phyloP scores from a whole-genome alignment of 2,888 invertebrate species.

The Dione vanillae region DNA sequence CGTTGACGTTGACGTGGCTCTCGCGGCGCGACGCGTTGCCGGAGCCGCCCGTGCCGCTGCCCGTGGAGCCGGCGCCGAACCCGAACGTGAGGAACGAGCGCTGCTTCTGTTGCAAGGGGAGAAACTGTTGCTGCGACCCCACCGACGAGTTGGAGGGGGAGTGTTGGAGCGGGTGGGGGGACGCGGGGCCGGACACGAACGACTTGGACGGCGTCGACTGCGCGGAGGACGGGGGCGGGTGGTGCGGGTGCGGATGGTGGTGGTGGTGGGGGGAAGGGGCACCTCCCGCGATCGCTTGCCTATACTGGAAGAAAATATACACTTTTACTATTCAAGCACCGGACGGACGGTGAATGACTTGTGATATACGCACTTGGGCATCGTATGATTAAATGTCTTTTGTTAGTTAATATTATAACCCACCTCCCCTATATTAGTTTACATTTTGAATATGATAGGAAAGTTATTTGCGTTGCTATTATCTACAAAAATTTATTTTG shows the following conservation, averaged over 20 bases:
- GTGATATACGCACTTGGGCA: slow-evolving; percentile 13
- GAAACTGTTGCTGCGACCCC: slow-evolving; percentile 80
- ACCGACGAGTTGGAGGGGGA: slow-evolving; percentile 80
- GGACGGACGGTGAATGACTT: not conserved
- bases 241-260: slow-evolving; percentile 79
- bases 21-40: slow-evolving; percentile 93
- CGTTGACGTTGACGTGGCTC: slow-evolving; percentile 98
- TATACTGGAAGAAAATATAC: slow-evolving; percentile 87
- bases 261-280: slow-evolving; percentile 77
- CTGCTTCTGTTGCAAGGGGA: slow-evolving; percentile 96
- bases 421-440: slow-evolving; percentile 74
- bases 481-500: slow-evolving; percentile 62
- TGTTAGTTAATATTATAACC: slow-evolving; percentile 57
- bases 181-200: slow-evolving; percentile 75
- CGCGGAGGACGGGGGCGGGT: slow-evolving; percentile 79
- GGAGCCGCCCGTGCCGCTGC: slow-evolving; percentile 85
- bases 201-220: slow-evolving; percentile 88
- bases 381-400: slow-evolving; percentile 8
- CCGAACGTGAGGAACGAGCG: slow-evolving; percentile 99
- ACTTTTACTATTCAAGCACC: slow-evolving; percentile 1
- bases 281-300: slow-evolving; percentile 90
- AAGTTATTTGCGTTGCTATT: slow-evolving; percentile 77
- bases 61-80: slow-evolving; percentile 91
- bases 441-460: slow-evolving; percentile 73
- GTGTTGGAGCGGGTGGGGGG: slow-evolving; percentile 71